These are phyloP conservation scores for Dugesia japonica DNA, from an alignment of 2,888 invertebrate species.

Conservation along the genomic window DNA sequence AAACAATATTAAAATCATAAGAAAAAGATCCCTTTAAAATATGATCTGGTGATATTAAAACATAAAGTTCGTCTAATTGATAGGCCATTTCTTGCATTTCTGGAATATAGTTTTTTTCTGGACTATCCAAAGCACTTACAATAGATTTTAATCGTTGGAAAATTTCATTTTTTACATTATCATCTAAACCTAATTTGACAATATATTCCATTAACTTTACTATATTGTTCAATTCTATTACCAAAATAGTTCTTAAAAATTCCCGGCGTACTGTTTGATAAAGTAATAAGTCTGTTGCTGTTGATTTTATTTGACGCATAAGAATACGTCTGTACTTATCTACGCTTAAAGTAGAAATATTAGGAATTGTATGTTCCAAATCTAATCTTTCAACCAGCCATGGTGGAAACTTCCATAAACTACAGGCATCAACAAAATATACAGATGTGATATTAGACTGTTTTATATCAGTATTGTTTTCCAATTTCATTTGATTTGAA, in stretches of 20 bases:
- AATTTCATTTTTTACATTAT: neutral
- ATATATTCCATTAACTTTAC: neutral
- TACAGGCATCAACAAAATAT: neutral
- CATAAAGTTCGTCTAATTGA: neutral
- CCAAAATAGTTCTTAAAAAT: neutral
- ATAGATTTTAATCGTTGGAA: neutral
- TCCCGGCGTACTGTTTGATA: neutral
- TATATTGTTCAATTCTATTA: neutral
- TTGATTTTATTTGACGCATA: neutral
- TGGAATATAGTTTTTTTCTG: neutral
- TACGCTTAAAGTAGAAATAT: neutral
- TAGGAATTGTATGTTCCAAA: neutral
- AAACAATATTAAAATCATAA: neutral
- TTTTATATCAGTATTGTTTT: too few species aligned
- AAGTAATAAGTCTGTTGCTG: neutral
- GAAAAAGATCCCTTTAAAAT: neutral
- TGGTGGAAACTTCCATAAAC: neutral
- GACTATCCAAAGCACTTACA: neutral
- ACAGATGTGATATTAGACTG: too few species aligned
- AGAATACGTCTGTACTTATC: neutral
- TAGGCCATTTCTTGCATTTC: neutral
- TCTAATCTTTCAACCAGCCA: constrained; percentile 6
- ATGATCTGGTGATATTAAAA: neutral
- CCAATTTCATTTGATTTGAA: too few species aligned
- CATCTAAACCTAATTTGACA: neutral